Conservation (phyloP, 2,797 vertebrate genomes). For the Chrosomus eos region DNA sequence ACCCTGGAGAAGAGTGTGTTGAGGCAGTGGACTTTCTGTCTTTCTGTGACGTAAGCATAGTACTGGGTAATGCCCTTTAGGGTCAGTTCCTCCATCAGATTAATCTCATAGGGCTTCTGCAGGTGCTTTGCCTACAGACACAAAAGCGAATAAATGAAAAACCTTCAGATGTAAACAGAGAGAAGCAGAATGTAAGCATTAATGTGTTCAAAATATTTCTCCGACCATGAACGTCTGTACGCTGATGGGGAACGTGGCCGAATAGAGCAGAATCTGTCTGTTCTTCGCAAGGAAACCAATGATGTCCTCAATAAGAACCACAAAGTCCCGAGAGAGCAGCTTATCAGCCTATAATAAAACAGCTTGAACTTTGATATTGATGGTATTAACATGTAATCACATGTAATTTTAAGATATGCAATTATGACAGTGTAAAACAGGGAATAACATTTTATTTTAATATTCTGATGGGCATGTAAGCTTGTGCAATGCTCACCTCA, state of each 20-base stretch:
- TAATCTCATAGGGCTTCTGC: slow-evolving; percentile 70
- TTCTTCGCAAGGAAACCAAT: slow-evolving; percentile 83
- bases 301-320: slow-evolving; percentile 84
- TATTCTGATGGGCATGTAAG: not conserved
- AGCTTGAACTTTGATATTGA: not conserved
- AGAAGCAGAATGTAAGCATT: not conserved
- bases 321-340: slow-evolving; percentile 85
- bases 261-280: slow-evolving; percentile 84
- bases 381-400: not conserved
- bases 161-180: not conserved
- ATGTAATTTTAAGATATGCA: not conserved
- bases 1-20: slow-evolving; percentile 85
- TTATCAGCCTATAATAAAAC: slow-evolving; percentile 78
- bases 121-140: slow-evolving; percentile 68
- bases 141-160: not conserved
- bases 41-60: slow-evolving; percentile 84
- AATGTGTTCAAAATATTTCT: not conserved
- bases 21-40: slow-evolving; percentile 85
- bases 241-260: slow-evolving; percentile 84
- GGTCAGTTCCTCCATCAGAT: slow-evolving; percentile 84
- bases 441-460: not conserved
- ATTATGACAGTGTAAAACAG: not conserved
- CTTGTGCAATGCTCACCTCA: slow-evolving; percentile 72
- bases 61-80: slow-evolving; percentile 85
- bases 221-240: slow-evolving; percentile 87